Percentiles rank a stretch among this genome's conserved stretches.
Evolutionary conservation across 2,113 vertebrate genomes (phyloP).

Genomic region (Apeltes quadracus): DNA sequence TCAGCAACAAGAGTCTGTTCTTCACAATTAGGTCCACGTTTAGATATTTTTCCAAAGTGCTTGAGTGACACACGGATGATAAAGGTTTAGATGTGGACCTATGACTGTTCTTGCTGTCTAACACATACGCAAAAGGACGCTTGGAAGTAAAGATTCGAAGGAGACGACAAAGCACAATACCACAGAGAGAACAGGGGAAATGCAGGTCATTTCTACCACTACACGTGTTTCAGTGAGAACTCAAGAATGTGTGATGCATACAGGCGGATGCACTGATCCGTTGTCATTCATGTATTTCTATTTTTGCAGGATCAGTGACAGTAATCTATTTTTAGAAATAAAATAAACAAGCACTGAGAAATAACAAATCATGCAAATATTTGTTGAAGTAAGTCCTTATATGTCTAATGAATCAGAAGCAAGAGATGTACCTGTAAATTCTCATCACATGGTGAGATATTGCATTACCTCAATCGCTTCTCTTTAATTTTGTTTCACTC

Average conservation of each 20-base stretch:
- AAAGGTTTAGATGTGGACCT: conserved; percentile 19
- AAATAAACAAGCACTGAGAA: conserved; percentile 64
- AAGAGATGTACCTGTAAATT: conserved; percentile 47
- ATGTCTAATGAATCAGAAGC: conserved; percentile 48
- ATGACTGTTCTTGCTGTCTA: conserved; percentile 21
- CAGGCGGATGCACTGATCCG: conserved; percentile 18
- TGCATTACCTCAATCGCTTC: conserved; percentile 42
- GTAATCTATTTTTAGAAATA: conserved; percentile 45
- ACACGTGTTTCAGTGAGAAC: conserved; percentile 27
- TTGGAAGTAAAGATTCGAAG: conserved; percentile 42
- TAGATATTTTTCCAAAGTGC: conserved; percentile 68
- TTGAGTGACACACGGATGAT: conserved; percentile 54
- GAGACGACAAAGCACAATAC: conserved; percentile 63
- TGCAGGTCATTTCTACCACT: conserved; percentile 22
- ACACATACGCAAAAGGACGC: conserved; percentile 31
- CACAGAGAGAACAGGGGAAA: conserved; percentile 57
- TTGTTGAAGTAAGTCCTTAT: conserved; percentile 22
- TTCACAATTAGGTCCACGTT: conserved; percentile 53
- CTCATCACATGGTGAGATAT: conserved; percentile 31
- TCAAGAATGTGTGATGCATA: conserved; percentile 12
- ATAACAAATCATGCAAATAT: conserved; percentile 71
- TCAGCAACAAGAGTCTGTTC: conserved; percentile 46
- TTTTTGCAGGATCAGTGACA: conserved; percentile 22
- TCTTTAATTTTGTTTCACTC: conserved; percentile 12
- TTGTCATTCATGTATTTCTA: conserved; percentile 34